Base-by-base conservation (phyloP, 2,888 invertebrate species). In the Cenopis cana region DNA sequence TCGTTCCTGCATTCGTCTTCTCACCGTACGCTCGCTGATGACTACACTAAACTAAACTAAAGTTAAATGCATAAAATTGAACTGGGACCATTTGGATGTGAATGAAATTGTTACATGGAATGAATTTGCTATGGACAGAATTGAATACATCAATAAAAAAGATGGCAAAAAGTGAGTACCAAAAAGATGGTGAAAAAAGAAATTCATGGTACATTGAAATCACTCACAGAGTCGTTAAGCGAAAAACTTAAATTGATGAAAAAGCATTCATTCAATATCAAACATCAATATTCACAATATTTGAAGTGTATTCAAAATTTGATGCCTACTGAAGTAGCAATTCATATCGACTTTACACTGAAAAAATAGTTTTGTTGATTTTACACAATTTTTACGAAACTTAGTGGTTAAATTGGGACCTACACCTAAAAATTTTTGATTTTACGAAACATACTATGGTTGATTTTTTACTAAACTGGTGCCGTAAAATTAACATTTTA, bases 251-350 rank as follows among this genome's bases (percentile, higher is more conserved):
- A 56, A 12, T 46, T 56, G 11, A 56, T 62, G 14, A 62, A 46
- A 50, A 69, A 62, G 49, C 69, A 69, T 49, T 29, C 56, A 24
- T 54, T 29, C 20, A 56, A 56, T 38, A 69, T 69, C 1, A 55
- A 61, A 41, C 61, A 62, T n/a, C 61, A 61, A 29, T 61, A 62
- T 54, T 11, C 50, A 18, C 46, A 57, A 56, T 69, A 64, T 38
- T 33, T 14, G 11, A 33, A 14, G 33, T 57, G 57, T 29, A 70
- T 60, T 4, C 29, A 38, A 24, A 52, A 46, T 46, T 66, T 57
- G 33, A 36, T 36, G 36, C 18, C 29, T 11, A 57, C 36, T 38
- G 57, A 62, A 50, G 33, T 17, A 20, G 62, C 33, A 12, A 49
- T 62, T 29, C 49, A 33, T 14, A 49, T 50, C 12, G 57, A 57